phyloP scores from a whole-genome alignment of 2,888 invertebrate genomes.

The Aspidiotus destructor region DNA sequence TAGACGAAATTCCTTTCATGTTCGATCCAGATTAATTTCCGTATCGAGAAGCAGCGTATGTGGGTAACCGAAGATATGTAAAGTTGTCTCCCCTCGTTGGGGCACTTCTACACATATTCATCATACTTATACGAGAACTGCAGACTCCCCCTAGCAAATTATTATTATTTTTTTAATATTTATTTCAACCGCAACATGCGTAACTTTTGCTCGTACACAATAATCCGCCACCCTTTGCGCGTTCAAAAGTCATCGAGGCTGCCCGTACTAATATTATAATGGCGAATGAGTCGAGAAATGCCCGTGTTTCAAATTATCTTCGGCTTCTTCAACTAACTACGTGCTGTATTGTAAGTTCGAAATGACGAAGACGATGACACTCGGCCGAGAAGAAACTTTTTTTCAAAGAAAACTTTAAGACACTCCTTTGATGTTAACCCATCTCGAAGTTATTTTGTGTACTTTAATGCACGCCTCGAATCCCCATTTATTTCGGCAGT shows the following conservation, averaged over 20 bases:
- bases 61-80: neutral
- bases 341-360: too few relatives aligned
- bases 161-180: neutral
- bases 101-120: neutral
- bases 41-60: neutral
- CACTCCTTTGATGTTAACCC: conserved; percentile 17
- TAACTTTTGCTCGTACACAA: neutral
- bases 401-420: neutral
- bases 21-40: conserved; percentile 1
- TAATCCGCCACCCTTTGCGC: too few relatives aligned
- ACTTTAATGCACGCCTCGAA: conserved; percentile 15
- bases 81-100: neutral
- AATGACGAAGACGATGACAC: too few relatives aligned
- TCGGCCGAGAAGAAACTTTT: neutral
- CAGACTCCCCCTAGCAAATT: neutral
- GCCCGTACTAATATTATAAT: too few relatives aligned
- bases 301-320: too few relatives aligned
- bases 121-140: neutral
- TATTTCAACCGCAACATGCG: neutral
- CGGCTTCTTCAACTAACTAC: too few relatives aligned
- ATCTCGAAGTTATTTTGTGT: conserved; percentile 26
- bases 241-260: too few relatives aligned
- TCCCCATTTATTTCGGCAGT: conserved; percentile 18
- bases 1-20: neutral
- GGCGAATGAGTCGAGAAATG: too few relatives aligned